phyloP scores from a whole-genome alignment of 2,888 invertebrate species.

The Drymonia ruficornis region DNA sequence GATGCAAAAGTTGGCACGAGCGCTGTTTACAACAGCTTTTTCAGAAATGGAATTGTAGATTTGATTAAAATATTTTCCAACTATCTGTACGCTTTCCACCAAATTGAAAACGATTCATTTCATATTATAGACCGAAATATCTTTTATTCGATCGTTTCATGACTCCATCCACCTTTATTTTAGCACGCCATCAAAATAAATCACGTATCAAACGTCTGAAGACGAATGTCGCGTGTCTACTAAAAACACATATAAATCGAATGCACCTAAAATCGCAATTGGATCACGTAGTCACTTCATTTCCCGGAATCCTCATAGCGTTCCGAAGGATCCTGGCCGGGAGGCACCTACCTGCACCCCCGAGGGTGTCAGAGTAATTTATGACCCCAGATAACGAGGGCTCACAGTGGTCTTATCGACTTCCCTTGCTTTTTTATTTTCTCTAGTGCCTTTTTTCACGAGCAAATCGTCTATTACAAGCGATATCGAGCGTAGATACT shows the following conservation, averaged over 20 bases:
- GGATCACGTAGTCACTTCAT: conserved; percentile 83
- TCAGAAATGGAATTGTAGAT: neutral
- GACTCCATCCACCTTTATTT: neutral
- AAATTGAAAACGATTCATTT: neutral
- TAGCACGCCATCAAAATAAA: conserved; percentile 24
- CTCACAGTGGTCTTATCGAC: conserved; percentile 80
- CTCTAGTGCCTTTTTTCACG: conserved; percentile 73
- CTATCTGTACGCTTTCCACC: neutral
- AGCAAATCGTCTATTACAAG: conserved; percentile 76
- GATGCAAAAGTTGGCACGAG: conserved; percentile 31
- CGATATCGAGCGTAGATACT: conserved; percentile 70
- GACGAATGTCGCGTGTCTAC: conserved; percentile 53
- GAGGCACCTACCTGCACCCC: conserved; percentile 73
- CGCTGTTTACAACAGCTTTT: conserved; percentile 8
- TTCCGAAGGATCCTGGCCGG: conserved; percentile 62
- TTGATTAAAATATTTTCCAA: neutral
- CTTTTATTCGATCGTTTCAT: neutral
- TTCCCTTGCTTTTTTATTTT: conserved; percentile 71
- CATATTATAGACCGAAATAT: neutral
- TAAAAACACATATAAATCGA: conserved; percentile 64
- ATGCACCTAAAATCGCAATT: conserved; percentile 82
- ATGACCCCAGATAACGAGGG: conserved; percentile 82
- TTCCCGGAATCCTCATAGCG: conserved; percentile 72
- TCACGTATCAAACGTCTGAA: conserved; percentile 35
- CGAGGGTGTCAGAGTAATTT: conserved; percentile 80